Evolutionary conservation across 2,888 invertebrate species (phyloP), one percentile per base, ranked within the genome.

Genomic region (Choristoneura rosaceana): DNA sequence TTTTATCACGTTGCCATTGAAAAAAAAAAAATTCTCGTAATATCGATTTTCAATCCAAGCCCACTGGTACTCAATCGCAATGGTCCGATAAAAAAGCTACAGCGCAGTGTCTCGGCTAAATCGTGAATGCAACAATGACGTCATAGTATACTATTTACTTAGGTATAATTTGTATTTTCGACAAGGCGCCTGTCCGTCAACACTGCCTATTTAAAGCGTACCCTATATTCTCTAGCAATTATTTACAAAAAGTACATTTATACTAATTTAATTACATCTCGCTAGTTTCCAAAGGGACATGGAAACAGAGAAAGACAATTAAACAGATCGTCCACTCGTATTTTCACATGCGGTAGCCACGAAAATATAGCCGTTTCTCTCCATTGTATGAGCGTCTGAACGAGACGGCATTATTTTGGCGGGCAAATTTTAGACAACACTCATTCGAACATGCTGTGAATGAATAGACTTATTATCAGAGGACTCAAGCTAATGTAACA

Each of bases 181-280:
- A 59, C 47, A 47, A 64, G 68, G 64, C 63, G 17, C 38, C 45
- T 47, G 45, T 63, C 34, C 65, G 50, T 61, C 66, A 55, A 59
- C 71, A 34, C 74, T 74, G 76, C 76, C 75, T 76, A 78, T 76
- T 79, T 79, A 78, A 79, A 78, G 79, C 79, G 75, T 60, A 73
- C n/a, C 73, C 68, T 73, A 73, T 76, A 73, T 76, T 76, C 76
- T 75, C 76, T 76, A 79, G 79, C 78, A 75, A 76, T 64, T 70
- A 74, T 69, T 73, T 74, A 75, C 75, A 79, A 77, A 69, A 74
- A 77, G 75, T 74, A 75, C 60, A 65, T 71, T 63, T 63, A 69
- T 41, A 74, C 8, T 62, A 65, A 9, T 17, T 59, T 74, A 70
- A 47, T 68, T 74, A 77, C 58, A 73, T 59, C 59, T 71, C 69